Evolutionary conservation across 1,140 invertebrate genomes (phyloP).

Genomic region (Chrysomallon squamiferum): DNA sequence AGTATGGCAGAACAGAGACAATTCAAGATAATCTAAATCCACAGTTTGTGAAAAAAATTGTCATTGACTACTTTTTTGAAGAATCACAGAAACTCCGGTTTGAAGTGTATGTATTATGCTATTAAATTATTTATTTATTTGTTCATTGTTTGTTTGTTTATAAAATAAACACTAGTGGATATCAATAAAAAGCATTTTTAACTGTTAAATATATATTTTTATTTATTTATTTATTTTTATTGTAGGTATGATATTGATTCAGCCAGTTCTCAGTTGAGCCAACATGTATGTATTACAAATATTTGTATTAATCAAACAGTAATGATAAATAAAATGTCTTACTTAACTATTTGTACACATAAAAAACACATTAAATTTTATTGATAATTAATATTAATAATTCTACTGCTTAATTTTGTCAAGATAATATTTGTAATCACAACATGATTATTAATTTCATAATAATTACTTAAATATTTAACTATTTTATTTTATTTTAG

Average conservation of each 20-base stretch:
- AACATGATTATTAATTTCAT: no score
- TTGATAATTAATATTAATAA: no score
- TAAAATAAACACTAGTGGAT: no score
- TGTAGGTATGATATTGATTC: constrained; percentile 65
- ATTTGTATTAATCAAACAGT: no score
- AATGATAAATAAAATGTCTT: no score
- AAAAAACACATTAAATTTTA: no score
- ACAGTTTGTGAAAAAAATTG: constrained; percentile 67
- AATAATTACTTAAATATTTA: no score
- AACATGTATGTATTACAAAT: constrained; percentile 53
- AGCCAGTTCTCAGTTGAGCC: constrained; percentile 37
- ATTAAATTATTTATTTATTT: neutral
- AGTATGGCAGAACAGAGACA: constrained; percentile 67
- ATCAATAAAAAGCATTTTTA: neutral
- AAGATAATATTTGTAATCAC: no score
- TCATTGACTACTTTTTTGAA: constrained; percentile 69
- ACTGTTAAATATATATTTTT: neutral
- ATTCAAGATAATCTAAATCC: constrained; percentile 68
- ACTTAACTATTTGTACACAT: no score
- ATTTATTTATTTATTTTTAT: constrained; percentile 16
- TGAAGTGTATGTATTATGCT: constrained; percentile 47
- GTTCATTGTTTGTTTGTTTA: neutral
- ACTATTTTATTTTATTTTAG: constrained; percentile 45
- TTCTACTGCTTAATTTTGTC: no score
- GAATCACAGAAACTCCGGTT: constrained; percentile 64